Base-by-base conservation (phyloP, 2,113 vertebrate genomes). In the Misgurnus anguillicaudatus region DNA sequence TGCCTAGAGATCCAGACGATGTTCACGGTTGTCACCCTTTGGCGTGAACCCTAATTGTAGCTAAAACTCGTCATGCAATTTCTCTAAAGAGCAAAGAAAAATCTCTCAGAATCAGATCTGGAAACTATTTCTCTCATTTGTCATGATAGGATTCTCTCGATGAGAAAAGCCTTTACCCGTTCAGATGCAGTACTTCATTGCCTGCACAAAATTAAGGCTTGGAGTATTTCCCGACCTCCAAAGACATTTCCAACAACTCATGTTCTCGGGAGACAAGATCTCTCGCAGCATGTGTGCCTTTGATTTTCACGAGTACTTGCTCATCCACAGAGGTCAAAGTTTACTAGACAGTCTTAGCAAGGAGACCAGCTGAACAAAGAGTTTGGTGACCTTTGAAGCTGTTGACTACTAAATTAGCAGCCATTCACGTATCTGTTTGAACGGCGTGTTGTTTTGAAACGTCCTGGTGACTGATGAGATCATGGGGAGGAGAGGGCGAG, bases 351-450 rank as follows among this genome's bases (percentile, higher is more conserved):
- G 36, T 64, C 58, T 76, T 53, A 47, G 31, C 74, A 76, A 53
- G 47, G n/a, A 76, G 10, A 64, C 74, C 58, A 76, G 47, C 74
- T 48, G 41, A 64, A 76, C 74, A 64, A 64, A 76, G 58, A 76
- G 17, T 53, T 57, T 38, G 45, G 42, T 62, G 58, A 63, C 55
- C 57, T 74, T 62, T 39, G 31, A 74, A 48, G 57, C 72, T 74
- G 41, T 74, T 74, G 72, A 47, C 72, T 58, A 39, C 39, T 74
- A 62, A 62, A 74, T 45, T 74, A 74, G 72, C 4, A 24, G 41
- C 72, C 58, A 36, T 74, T 74, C 57, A 48, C 4, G 47, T 60
- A 70, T 53, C 67, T 68, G 66, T 71, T 64, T 47, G 57, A 53
- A 16, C 47, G n/a, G 57, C 31, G 61, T 65, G 61, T 45, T 39